Evolutionary conservation across 1,140 invertebrate genomes (phyloP), one percentile per base, ranked within the genome.

Genomic region (Panulirus ornatus): DNA sequence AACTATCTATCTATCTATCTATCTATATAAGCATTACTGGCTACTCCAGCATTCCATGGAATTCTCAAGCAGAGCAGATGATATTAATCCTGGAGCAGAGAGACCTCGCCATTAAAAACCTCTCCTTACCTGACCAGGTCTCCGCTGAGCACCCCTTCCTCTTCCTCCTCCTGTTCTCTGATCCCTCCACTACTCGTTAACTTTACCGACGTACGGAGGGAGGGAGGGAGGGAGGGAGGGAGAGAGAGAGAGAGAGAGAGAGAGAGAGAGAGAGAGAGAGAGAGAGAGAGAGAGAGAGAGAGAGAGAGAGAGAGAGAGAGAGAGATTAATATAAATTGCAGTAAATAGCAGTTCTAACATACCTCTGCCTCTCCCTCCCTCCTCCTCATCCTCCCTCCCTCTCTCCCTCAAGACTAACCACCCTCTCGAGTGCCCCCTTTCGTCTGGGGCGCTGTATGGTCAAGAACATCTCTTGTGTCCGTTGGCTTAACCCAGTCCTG

Each of bases 401-500:
- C n/a, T n/a, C n/a, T n/a, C n/a, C n/a, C n/a, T n/a, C n/a, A n/a
- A n/a, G n/a, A n/a, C n/a, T n/a, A n/a, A n/a, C n/a, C n/a, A n/a
- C n/a, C n/a, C n/a, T n/a, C n/a, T n/a, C n/a, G n/a, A n/a, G n/a
- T n/a, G 22, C 19, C 78, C 22, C 47, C 30, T 16, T 9, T 47
- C 30, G 22, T 54, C 42, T 19, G 11, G 27, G 78, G 78, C 3
- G 36, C 14, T 58, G 47, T 81, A 81, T 81, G 78, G 78, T 81
- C 78, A 81, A 81, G 78, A 36, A 38, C n/a, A n/a, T 47, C 47
- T 58, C 19, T 51, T 44, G 34, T 51, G n/a, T 44, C 51, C 76
- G 51, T 44, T 79, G 42, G 76, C n/a, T 51, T 79, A 79, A 75
- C 47, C 76, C 76, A n/a, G 76, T 51, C 42, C 51, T 34, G 76